Evolutionary conservation across 2,113 vertebrate species (phyloP), one percentile per base, ranked within the genome.

Genomic region (Psilopogon haemacephalus): DNA sequence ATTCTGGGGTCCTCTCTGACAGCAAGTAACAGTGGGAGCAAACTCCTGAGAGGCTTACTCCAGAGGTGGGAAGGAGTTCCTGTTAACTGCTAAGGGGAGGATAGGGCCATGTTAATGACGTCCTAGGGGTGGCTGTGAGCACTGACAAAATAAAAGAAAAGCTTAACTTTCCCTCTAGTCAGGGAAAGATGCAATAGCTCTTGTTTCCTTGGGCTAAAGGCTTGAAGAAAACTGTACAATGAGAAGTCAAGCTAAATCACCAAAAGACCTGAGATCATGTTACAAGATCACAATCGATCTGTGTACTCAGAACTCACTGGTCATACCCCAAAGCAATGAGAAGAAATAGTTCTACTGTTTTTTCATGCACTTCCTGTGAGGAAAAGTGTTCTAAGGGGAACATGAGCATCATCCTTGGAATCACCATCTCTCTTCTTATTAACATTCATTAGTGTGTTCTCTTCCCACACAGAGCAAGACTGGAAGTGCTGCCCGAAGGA

Each of bases 41-140:
- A 26, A 4, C 8, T 21, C 11, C 0, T 1, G 28, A 69, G 55
- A 15, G 26, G n/a, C 60, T 23, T 30, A 21, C 5, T 60, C 7
- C 19, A 5, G 63, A 27, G 52, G 18, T 50, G 27, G 56, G 64
- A 48, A 58, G 17, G 20, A 20, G 35, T 54, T 54, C 21, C 17
- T 59, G 52, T 40, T 42, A 19, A 35, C 5, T 8, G 17, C 7
- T 48, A 17, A 10, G 11, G 3, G 30, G 32, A 52, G 27, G 32
- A 58, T n/a, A 83, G 13, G 37, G 14, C 35, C 14, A 2, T 9
- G 32, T 68, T 32, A 19, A 5, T 23, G 35, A 15, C 46, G 21
- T 59, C 37, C 67, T 74, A 42, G 21, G 27, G 20, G 12, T 44
- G 54, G 44, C 27, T 71, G 70, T 50, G 48, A 50, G 48, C 48